Evolutionary conservation across 1,140 invertebrate species (phyloP), one percentile per base, ranked within the genome.

Genomic region (Tetranychus urticae): DNA sequence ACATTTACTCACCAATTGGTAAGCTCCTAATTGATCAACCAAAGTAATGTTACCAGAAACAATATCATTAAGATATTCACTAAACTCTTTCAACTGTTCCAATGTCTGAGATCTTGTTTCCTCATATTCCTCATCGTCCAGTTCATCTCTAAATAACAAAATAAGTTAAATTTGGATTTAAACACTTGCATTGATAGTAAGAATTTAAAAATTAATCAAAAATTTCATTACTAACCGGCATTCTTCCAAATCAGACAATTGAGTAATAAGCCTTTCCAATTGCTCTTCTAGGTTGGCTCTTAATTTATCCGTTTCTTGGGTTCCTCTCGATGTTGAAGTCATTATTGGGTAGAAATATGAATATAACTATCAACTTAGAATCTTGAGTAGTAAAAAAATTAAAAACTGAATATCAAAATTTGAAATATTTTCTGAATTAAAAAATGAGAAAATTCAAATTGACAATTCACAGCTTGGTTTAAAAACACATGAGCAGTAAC

Each of bases 11-110:
- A 82, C 81, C 72, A 82, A 67, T 69, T 82, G 81, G 72, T 83
- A 79, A 8, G 77, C 75, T 67, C 77, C 78, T 12, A 83, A 65
- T 56, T 81, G 70, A 72, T 83, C 81, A 13, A 85, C 74, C 50
- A 86, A 68, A 47, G 82, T 82, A 59, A 85, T 76, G 70, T 85
- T 76, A 36, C 84, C 84, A 61, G 77, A 76, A 62, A 74, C 75
- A 67, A 86, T 76, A 71, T 81, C 79, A 56, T 75, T 74, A 34
- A 86, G 70, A 56, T 80, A 82, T 45, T 77, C 75, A 68, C 82
- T 81, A 63, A 86, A 80, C 71, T 86, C 83, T 67, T 79, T 78
- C 31, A 86, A 69, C 68, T 86, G 83, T 63, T 85, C 82, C 65
- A 83, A 72, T 0, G 83, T 86, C 63, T 85, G 82, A 65, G 78